Evolutionary conservation across 2,797 vertebrate genomes (phyloP).

Genomic region (Sphenodon punctatus): DNA sequence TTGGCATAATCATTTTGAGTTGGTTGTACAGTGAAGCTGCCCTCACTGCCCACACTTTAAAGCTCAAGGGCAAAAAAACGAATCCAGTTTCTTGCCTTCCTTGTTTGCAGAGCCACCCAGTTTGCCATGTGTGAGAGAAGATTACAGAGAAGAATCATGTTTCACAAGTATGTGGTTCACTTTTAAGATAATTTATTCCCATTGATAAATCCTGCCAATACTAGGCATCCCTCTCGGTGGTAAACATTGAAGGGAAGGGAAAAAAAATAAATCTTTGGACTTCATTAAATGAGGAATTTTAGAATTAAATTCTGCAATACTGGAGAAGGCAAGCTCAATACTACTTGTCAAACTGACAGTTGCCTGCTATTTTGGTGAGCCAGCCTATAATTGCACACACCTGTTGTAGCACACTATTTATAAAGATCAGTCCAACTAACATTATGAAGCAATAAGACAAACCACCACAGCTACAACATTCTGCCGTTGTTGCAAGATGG

Average conservation of each 20-base stretch:
- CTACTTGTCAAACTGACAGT: conserved; percentile 36
- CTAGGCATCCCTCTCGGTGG: not conserved
- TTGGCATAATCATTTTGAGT: too few species aligned
- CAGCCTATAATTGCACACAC: conserved; percentile 38
- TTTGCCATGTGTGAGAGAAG: not conserved
- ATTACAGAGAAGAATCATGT: not conserved
- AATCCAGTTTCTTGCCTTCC: conserved; percentile 36
- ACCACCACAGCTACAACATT: not conserved
- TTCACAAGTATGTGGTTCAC: not conserved
- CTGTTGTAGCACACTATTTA: conserved; percentile 55
- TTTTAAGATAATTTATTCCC: not conserved
- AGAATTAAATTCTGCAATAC: not conserved
- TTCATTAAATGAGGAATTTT: not conserved
- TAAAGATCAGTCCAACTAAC: not conserved
- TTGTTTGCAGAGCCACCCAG: not conserved
- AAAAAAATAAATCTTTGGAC: too few species aligned
- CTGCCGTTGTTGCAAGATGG: not conserved
- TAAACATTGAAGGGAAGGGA: accelerated
- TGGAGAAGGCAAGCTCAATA: not conserved
- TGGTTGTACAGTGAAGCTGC: too few species aligned
- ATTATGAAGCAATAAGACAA: not conserved
- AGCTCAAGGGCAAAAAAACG: conserved; percentile 38
- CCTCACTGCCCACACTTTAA: too few species aligned
- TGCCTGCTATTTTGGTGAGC: conserved; percentile 49
- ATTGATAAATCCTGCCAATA: not conserved